A percentile compares a stretch with the other conserved stretches of the same genome.
Conservation (phyloP, 1,140 invertebrate genomes). For the Bilobella aurantiaca region DNA sequence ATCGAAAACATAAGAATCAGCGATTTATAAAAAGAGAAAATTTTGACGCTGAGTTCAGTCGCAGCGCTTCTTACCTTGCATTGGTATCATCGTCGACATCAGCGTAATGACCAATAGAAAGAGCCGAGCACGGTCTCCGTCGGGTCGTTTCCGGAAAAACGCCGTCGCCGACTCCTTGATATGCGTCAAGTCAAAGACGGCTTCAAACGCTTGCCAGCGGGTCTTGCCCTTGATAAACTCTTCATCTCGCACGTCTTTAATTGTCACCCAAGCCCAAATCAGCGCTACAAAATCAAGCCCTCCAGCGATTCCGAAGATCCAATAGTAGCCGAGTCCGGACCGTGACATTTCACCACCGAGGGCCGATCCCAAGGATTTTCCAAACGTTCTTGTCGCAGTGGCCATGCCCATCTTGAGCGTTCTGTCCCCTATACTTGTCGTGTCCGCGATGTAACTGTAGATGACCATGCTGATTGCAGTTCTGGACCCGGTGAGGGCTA, state of each 20-base stretch:
- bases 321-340: conserved; percentile 13
- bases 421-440: conserved; percentile 35
- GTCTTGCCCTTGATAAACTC: conserved; percentile 8
- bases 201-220: conserved; percentile 8
- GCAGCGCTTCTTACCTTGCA: conserved; percentile 29
- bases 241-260: conserved; percentile 3
- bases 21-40: too few relatives aligned
- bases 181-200: conserved; percentile 24
- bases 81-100: conserved; percentile 32
- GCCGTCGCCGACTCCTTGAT: conserved; percentile 24
- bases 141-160: conserved; percentile 24
- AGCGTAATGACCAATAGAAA: conserved; percentile 24
- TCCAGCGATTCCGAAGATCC: conserved; percentile 31
- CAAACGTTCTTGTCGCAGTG: conserved; percentile 24
- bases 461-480: conserved; percentile 40
- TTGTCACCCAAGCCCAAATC: conserved; percentile 13
- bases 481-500: conserved; percentile 38
- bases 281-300: conserved; percentile 22
- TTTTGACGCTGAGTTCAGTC: not conserved
- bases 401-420: conserved; percentile 40
- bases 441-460: conserved; percentile 42
- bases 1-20: not conserved
- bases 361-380: conserved; percentile 15
- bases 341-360: conserved; percentile 19
- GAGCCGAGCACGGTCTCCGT: conserved; percentile 10